phyloP scores from a whole-genome alignment of 1,140 invertebrate genomes.

The Ceratina australensis region DNA sequence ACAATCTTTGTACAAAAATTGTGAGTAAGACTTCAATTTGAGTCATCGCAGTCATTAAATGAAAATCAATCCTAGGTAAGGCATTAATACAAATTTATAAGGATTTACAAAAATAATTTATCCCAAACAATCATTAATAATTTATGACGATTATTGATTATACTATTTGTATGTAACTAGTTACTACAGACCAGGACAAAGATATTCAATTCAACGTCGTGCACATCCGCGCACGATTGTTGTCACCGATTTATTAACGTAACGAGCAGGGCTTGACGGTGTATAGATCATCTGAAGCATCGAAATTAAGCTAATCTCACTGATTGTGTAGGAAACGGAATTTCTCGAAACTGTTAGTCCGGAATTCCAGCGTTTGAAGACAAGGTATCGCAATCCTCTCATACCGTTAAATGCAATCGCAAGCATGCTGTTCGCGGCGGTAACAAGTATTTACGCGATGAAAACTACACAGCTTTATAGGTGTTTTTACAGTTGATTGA shows the following conservation, averaged over 20 bases:
- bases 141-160: too few relatives aligned
- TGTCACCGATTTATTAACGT: constrained; percentile 4
- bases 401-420: neutral
- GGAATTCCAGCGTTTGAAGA: neutral
- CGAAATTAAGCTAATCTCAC: constrained; percentile 33
- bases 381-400: neutral
- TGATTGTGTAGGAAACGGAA: constrained; percentile 17
- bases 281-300: constrained; percentile 12
- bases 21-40: too few relatives aligned
- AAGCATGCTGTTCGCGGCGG: neutral
- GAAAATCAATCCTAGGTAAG: too few relatives aligned
- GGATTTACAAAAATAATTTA: too few relatives aligned
- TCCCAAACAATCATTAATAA: too few relatives aligned
- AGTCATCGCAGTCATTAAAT: too few relatives aligned
- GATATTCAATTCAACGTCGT: neutral
- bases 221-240: neutral
- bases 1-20: too few relatives aligned
- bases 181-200: neutral
- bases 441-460: neutral
- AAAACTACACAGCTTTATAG: neutral
- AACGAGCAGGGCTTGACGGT: neutral
- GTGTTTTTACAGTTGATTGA: too few relatives aligned
- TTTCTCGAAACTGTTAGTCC: constrained; percentile 4
- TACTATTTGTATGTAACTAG: neutral
- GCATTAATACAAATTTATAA: too few relatives aligned